Base-by-base conservation (phyloP, 2,888 invertebrate species). In the Pterostichus niger region DNA sequence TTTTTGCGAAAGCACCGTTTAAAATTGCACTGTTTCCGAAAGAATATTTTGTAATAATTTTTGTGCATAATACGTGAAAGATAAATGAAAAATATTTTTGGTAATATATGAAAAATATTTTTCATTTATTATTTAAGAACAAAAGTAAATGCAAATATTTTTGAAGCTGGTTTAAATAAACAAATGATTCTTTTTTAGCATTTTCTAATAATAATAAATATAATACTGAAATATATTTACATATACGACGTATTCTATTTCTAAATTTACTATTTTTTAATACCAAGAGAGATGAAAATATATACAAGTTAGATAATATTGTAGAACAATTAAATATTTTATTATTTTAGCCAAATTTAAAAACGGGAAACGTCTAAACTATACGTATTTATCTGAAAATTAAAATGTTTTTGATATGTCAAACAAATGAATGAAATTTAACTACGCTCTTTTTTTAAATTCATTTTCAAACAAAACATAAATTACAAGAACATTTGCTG, bases 151-250 rank as follows among this genome's bases (percentile, higher is more conserved):
- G 24, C 24, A 24, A 24, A 24, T 24, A 24, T 24, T 24, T 24
- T 24, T 24, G 3, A 24, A 24, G 6, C n/a, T n/a, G n/a, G n/a
- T n/a, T n/a, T n/a, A n/a, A 5, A 17, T 1, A 10, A 15, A 15
- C 15, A 15, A n/a, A 13, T 59, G 1, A 44, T 1, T 10, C 11
- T 49, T 49, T 46, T n/a, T 4, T 1, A 49, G 49, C 49, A 49
- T n/a, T 49, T 49, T 49, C 49, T 13, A n/a, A 49, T n/a, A 24
- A 68, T 44, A 71, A 71, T 71, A 71, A 71, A 71, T 71, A 71
- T 71, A 71, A 71, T 71, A 71, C 71, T 71, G 71, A 71, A 71
- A 71, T 17, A 40, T 71, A 71, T 71, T 71, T 71, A 71, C 71
- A 71, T 71, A 33, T 40, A 40, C 24, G 68, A 33, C 68, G 33